A percentile compares a stretch with the other conserved stretches of the same genome.
Evolutionary conservation across 2,888 invertebrate genomes (phyloP).

Genomic region (Sphinx pinastri): DNA sequence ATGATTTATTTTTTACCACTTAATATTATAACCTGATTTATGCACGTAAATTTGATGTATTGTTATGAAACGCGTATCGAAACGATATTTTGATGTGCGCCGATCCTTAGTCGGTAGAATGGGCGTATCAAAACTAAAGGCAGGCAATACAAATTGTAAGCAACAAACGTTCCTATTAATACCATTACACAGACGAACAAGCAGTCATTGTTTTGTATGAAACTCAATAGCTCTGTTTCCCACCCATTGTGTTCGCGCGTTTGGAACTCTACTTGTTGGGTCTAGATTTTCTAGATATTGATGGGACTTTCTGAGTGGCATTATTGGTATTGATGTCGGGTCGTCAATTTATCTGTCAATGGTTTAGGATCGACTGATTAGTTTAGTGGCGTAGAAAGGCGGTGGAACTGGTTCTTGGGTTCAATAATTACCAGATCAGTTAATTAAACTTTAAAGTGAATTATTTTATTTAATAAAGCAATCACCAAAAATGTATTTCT

Average conservation of each 20-base stretch:
- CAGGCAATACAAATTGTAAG: not conserved
- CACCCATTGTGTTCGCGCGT: not conserved
- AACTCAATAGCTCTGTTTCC: slow-evolving; percentile 3
- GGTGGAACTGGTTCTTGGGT: not conserved
- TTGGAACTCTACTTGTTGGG: not conserved
- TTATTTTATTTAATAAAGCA: too few relatives aligned
- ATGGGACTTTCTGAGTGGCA: not conserved
- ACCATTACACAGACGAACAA: slow-evolving; percentile 4
- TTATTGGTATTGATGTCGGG: not conserved
- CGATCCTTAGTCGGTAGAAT: not conserved
- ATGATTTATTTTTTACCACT: too few relatives aligned
- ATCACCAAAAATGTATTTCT: too few relatives aligned
- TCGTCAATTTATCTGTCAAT: not conserved
- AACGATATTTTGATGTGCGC: not conserved
- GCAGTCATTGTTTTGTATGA: not conserved
- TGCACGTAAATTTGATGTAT: too few relatives aligned
- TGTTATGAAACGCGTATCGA: too few relatives aligned
- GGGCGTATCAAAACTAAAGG: slow-evolving; percentile 13
- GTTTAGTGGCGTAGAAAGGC: too few relatives aligned
- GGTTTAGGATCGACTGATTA: too few relatives aligned
- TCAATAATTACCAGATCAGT: not conserved
- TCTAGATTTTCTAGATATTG: not conserved
- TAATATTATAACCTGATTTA: too few relatives aligned
- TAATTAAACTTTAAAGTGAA: not conserved
- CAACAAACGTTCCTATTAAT: slow-evolving; percentile 12